These are phyloP conservation scores for Sebastes oblongus DNA, from an alignment of 2,797 vertebrate species.

Conservation along the genomic window DNA sequence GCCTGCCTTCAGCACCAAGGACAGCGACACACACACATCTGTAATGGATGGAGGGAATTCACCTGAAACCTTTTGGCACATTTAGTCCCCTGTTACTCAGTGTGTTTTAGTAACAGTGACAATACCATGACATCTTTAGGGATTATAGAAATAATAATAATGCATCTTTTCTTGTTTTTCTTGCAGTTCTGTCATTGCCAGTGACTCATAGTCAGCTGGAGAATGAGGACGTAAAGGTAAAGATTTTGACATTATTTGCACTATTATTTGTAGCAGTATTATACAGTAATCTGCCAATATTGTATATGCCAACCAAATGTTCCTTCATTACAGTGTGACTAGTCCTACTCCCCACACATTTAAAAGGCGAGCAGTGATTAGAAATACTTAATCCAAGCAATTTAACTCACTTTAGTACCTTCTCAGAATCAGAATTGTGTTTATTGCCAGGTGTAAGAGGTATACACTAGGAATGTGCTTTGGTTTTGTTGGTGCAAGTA, in stretches of 20 bases:
- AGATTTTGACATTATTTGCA: background rate
- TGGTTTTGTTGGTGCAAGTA: too few species aligned
- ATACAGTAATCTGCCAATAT: background rate
- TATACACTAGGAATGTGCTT: too few species aligned
- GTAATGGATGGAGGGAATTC: slow-evolving; percentile 10
- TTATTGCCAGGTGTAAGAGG: too few species aligned
- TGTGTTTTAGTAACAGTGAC: background rate
- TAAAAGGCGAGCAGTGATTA: background rate
- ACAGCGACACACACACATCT: slow-evolving; percentile 64
- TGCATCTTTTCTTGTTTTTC: slow-evolving; percentile 18
- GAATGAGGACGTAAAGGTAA: slow-evolving; percentile 81
- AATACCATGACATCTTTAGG: background rate
- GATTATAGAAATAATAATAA: background rate
- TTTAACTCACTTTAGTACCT: slow-evolving; percentile 15
- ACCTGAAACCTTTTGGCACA: slow-evolving; percentile 37
- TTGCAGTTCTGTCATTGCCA: slow-evolving; percentile 79
- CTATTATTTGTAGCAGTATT: background rate
- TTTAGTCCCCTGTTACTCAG: background rate
- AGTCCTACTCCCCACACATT: background rate
- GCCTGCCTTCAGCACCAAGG: slow-evolving; percentile 77
- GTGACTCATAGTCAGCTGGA: slow-evolving; percentile 76
- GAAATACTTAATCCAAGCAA: background rate
- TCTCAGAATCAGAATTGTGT: background rate
- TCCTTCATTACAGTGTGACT: too few species aligned
- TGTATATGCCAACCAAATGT: background rate